phyloP scores from a whole-genome alignment of 2,888 invertebrate genomes.

The Drosophila formosana region DNA sequence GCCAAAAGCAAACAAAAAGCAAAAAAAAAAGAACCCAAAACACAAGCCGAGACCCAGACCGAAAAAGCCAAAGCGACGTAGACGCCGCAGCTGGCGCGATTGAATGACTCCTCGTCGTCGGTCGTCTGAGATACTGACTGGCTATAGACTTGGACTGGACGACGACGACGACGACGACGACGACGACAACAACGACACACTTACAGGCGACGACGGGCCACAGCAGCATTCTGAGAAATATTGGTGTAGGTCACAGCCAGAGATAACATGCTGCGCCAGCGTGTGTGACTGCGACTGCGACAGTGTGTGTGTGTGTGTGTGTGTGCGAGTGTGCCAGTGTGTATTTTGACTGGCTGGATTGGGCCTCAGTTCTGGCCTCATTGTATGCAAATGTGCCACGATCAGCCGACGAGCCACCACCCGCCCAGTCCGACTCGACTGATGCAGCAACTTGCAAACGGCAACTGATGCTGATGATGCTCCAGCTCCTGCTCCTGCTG shows the following conservation, averaged over 20 bases:
- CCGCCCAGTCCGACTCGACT: constrained; percentile 65
- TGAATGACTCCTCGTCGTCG: constrained; percentile 77
- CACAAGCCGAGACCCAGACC: constrained; percentile 48
- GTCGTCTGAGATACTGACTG: constrained; percentile 78
- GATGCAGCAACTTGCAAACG: constrained; percentile 30
- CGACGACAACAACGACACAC: constrained; percentile 70
- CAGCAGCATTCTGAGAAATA: constrained; percentile 85
- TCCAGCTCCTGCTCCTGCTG: constrained; percentile 52
- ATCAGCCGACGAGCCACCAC: constrained; percentile 66
- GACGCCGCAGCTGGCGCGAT: constrained; percentile 79
- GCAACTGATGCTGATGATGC: constrained; percentile 42
- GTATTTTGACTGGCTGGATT: constrained; percentile 38
- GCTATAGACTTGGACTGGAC: constrained; percentile 61
- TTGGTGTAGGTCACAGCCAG: constrained; percentile 86
- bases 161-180: constrained; percentile 34
- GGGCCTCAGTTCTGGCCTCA: constrained; percentile 80
- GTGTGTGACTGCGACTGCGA: constrained; percentile 23
- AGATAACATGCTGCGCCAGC: constrained; percentile 85
- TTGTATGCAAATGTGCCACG: constrained; percentile 85
- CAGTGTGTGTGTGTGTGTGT: constrained; percentile 21
- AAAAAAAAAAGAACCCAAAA: constrained; percentile 8
- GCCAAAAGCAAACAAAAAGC: constrained; percentile 56
- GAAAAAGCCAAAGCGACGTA: constrained; percentile 55
- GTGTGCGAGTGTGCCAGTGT: constrained; percentile 19
- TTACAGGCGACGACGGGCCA: constrained; percentile 76